These are phyloP conservation scores for Oxystoma pomonae DNA, from an alignment of 2,888 invertebrate genomes.

Conservation along the genomic window DNA sequence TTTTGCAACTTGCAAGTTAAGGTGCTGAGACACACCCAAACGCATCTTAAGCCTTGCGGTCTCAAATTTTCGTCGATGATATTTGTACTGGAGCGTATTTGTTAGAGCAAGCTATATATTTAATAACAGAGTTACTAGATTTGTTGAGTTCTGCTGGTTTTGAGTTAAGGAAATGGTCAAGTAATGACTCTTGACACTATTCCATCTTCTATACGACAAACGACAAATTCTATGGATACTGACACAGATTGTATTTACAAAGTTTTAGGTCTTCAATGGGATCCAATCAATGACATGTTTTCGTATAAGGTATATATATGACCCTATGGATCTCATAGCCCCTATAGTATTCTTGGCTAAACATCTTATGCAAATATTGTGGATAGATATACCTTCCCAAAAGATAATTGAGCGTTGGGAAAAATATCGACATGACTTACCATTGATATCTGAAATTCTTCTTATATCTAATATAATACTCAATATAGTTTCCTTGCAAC, in stretches of 20 bases:
- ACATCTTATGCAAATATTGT: too few species aligned
- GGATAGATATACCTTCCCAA: too few species aligned
- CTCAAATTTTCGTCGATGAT: background rate
- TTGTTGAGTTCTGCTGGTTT: background rate
- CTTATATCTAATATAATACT: too few species aligned
- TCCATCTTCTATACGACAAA: background rate
- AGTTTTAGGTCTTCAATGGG: slow-evolving; percentile 3
- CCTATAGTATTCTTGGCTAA: too few species aligned
- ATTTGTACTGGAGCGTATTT: background rate
- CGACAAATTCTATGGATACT: background rate
- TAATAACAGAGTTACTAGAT: background rate
- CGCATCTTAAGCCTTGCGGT: background rate
- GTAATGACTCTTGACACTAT: slow-evolving; percentile 1
- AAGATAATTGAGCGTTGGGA: too few species aligned
- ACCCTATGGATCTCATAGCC: too few species aligned
- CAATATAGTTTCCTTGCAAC: too few species aligned
- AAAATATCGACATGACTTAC: too few species aligned
- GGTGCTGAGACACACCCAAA: slow-evolving; percentile 2
- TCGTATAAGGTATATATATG: background rate
- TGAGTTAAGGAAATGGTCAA: slow-evolving; percentile 1
- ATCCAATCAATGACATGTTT: background rate
- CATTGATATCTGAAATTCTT: too few species aligned
- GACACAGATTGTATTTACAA: slow-evolving; percentile 1
- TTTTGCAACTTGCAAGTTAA: background rate
- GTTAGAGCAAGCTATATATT: background rate